Conservation (phyloP, 2,888 invertebrate species). For the Nycteola revayana region DNA sequence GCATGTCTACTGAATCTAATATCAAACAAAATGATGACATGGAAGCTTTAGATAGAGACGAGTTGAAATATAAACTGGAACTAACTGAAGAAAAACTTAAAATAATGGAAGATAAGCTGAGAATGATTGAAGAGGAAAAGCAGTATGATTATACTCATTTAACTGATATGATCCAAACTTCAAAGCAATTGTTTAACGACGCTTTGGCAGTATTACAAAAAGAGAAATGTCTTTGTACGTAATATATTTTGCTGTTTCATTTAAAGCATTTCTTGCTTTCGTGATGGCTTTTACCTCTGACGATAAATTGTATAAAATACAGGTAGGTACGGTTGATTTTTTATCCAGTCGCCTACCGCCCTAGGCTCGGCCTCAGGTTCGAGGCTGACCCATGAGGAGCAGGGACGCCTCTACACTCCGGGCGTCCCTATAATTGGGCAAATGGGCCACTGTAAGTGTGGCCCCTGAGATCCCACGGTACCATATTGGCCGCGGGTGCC, state of each 20-base stretch:
- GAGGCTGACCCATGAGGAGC: no score
- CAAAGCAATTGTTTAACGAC: constrained; percentile 80
- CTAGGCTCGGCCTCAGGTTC: no score
- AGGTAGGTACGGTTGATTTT: no score
- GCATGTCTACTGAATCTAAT: constrained; percentile 41
- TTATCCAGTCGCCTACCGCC: no score
- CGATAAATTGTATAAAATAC: no score
- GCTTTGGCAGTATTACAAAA: constrained; percentile 69
- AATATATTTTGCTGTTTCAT: constrained; percentile 18
- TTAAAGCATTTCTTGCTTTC: constrained; percentile 14
- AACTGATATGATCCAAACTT: constrained; percentile 81
- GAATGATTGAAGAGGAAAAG: constrained; percentile 84
- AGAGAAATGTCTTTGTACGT: constrained; percentile 64
- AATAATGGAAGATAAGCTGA: constrained; percentile 83
- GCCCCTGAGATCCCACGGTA: no score
- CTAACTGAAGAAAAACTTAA: constrained; percentile 85
- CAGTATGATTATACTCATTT: constrained; percentile 79
- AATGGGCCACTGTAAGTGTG: no score
- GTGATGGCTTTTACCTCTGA: no score
- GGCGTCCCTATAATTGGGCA: no score
- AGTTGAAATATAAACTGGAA: constrained; percentile 76
- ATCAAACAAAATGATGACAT: constrained; percentile 43
- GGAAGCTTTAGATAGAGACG: constrained; percentile 62
- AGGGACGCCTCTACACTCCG: no score
- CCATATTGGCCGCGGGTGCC: no score